Conservation (phyloP, 1,140 invertebrate species). For the Drosophila bifasciata region DNA sequence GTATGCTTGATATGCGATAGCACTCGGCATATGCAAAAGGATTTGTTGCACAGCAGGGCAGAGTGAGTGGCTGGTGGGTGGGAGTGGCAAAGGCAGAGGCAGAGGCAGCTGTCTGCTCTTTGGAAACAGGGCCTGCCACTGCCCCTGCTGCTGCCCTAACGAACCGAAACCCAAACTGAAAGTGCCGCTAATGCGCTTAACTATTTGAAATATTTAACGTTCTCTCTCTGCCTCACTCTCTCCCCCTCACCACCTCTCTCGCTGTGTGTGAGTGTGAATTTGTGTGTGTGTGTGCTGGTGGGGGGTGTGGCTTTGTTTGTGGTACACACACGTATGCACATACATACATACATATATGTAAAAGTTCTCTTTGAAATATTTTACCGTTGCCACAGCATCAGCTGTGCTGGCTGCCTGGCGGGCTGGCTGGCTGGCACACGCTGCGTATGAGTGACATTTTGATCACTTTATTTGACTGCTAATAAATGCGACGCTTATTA, state of each 20-base stretch:
- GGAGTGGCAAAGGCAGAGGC: background rate
- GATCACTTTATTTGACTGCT: constrained; percentile 79
- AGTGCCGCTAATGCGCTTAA: constrained; percentile 81
- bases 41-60: constrained; percentile 31
- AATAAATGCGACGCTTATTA: constrained; percentile 80
- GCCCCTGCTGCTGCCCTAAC: constrained; percentile 21
- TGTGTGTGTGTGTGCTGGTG: constrained; percentile 5
- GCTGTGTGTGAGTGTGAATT: no score
- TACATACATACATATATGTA: constrained; percentile 15
- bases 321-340: constrained; percentile 34
- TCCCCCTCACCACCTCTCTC: no score
- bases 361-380: constrained; percentile 60
- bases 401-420: constrained; percentile 56
- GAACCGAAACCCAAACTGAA: constrained; percentile 62
- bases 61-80: no score
- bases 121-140: constrained; percentile 16
- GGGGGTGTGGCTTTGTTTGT: constrained; percentile 48
- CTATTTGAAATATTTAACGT: constrained; percentile 79
- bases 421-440: constrained; percentile 38
- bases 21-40: constrained; percentile 69
- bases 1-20: constrained; percentile 73
- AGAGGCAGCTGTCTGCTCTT: constrained; percentile 16
- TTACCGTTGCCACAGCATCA: constrained; percentile 55
- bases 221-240: background rate
- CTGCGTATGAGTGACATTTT: constrained; percentile 79